Evolutionary conservation across 2,888 invertebrate species (phyloP).

Genomic region (Drosophila greeni): DNA sequence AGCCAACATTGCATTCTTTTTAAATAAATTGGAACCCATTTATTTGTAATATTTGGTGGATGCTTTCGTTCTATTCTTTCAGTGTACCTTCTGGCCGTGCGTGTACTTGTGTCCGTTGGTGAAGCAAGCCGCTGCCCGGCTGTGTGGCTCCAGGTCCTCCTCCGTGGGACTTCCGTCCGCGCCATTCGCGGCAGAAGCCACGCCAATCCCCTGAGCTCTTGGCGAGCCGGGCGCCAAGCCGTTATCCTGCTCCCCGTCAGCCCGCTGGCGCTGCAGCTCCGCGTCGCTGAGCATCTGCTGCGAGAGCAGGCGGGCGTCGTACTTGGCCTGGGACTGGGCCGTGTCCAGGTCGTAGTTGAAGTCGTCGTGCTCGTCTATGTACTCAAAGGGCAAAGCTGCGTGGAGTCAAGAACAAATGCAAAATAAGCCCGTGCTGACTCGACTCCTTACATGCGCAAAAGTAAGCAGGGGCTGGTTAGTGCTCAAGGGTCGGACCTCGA

Average conservation of each 20-base stretch:
- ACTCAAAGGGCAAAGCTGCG: constrained; percentile 75
- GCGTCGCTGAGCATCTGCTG: constrained; percentile 75
- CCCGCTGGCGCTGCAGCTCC: constrained; percentile 58
- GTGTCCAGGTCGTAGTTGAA: constrained; percentile 78
- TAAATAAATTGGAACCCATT: background rate
- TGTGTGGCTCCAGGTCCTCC: constrained; percentile 73
- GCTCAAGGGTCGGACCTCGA: constrained; percentile 3
- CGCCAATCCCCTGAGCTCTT: constrained; percentile 24
- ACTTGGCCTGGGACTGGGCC: constrained; percentile 78
- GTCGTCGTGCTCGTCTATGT: constrained; percentile 77
- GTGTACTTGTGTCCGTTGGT: constrained; percentile 77
- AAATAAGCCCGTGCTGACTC: constrained; percentile 58
- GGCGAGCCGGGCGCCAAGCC: constrained; percentile 27
- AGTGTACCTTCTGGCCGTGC: constrained; percentile 78
- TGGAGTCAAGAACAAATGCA: constrained; percentile 20
- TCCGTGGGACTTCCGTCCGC: constrained; percentile 35
- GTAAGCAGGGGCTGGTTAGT: background rate
- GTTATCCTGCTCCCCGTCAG: constrained; percentile 37
- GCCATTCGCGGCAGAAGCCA: constrained; percentile 23
- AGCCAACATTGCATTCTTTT: too few relatives aligned
- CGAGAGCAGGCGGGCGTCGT: constrained; percentile 77
- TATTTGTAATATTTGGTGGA: too few relatives aligned
- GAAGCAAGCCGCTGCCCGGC: constrained; percentile 77
- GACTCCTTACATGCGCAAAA: constrained; percentile 32
- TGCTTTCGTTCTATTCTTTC: background rate